Evolutionary conservation across 2,888 invertebrate species (phyloP).

Genomic region (Himalopsyche anomala): DNA sequence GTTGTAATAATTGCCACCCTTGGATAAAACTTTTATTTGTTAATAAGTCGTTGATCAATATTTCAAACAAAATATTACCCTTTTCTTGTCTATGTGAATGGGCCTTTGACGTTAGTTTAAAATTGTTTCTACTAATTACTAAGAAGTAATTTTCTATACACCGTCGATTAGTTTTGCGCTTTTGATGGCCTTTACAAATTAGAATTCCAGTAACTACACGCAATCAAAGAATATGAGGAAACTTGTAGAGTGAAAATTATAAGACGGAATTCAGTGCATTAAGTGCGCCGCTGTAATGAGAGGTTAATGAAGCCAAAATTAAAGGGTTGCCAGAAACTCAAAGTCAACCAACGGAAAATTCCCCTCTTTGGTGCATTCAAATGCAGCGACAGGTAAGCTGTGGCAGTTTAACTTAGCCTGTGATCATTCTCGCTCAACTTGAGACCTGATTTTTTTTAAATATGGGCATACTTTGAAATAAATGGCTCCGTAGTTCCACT

Average conservation of each 20-base stretch:
- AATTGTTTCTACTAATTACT: too few relatives aligned
- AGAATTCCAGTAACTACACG: background rate
- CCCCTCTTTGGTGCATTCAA: constrained; percentile 51
- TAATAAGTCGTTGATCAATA: too few relatives aligned
- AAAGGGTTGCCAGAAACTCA: constrained; percentile 48
- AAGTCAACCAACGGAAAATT: constrained; percentile 49
- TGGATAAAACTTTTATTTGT: too few relatives aligned
- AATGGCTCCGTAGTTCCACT: too few relatives aligned
- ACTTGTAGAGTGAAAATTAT: constrained; percentile 29
- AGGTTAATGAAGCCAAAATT: constrained; percentile 61
- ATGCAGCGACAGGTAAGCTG: constrained; percentile 48
- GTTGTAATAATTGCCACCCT: too few relatives aligned
- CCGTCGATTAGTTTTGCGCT: background rate
- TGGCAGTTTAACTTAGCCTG: background rate
- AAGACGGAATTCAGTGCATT: constrained; percentile 7
- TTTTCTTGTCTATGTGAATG: too few relatives aligned
- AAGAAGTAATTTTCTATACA: background rate
- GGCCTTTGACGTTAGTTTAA: too few relatives aligned
- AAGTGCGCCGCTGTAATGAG: constrained; percentile 49
- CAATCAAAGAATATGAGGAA: constrained; percentile 12
- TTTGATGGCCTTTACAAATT: background rate
- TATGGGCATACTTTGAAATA: too few relatives aligned
- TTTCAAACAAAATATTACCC: too few relatives aligned
- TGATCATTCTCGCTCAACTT: background rate
- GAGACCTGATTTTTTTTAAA: background rate